phyloP scores from a whole-genome alignment of 1,140 invertebrate genomes.

The Drosophila repletoides region DNA sequence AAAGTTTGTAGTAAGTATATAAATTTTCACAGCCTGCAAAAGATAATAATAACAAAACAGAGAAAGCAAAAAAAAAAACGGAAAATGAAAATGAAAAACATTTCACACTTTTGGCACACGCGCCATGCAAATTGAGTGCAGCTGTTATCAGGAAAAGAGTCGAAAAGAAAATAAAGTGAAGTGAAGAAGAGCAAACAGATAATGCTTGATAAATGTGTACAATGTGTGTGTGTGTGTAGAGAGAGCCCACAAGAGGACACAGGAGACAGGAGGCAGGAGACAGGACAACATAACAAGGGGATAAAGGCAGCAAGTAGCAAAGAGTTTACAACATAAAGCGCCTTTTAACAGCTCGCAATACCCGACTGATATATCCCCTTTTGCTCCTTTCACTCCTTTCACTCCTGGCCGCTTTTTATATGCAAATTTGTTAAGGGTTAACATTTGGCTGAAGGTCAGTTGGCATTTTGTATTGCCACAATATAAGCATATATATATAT shows the following conservation, averaged over 20 bases:
- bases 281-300: too few species aligned
- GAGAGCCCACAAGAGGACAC: slow-evolving; percentile 16
- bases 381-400: neutral
- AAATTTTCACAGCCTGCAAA: slow-evolving; percentile 42
- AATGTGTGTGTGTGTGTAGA: too few species aligned
- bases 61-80: neutral
- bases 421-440: slow-evolving; percentile 76
- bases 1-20: slow-evolving; percentile 54
- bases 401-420: slow-evolving; percentile 63
- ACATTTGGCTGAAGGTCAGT: slow-evolving; percentile 76
- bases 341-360: slow-evolving; percentile 60
- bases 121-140: slow-evolving; percentile 74
- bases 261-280: slow-evolving; percentile 15
- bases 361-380: neutral
- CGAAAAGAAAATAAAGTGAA: slow-evolving; percentile 46
- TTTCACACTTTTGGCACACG: slow-evolving; percentile 56
- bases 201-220: slow-evolving; percentile 73
- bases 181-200: slow-evolving; percentile 54
- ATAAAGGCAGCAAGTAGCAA: slow-evolving; percentile 41
- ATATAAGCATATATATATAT: slow-evolving; percentile 18
- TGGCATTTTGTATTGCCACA: slow-evolving; percentile 64
- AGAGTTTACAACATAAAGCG: slow-evolving; percentile 70
- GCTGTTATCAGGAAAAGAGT: slow-evolving; percentile 62
- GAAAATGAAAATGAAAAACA: too few species aligned
- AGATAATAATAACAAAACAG: slow-evolving; percentile 13